Percentiles rank a stretch among this genome's conserved stretches.
These are phyloP conservation scores for Charina bottae DNA, from an alignment of 2,113 vertebrate genomes.

Conservation along the genomic window DNA sequence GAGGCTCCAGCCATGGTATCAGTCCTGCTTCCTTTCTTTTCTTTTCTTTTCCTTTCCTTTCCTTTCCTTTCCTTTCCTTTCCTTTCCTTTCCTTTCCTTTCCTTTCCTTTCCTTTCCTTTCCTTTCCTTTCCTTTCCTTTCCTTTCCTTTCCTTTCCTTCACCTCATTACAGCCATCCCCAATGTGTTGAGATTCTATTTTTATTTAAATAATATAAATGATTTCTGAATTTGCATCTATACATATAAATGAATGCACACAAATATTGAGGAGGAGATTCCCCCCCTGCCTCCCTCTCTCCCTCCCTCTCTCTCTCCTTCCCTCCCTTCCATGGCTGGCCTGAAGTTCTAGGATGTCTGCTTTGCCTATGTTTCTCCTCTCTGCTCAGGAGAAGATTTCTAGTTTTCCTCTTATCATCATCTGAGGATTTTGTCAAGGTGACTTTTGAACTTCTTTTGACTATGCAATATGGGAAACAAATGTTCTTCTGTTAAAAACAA, in stretches of 20 bases:
- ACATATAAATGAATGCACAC: background rate
- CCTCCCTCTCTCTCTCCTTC: background rate
- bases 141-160: background rate
- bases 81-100: background rate
- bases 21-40: background rate
- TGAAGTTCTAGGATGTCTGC: background rate
- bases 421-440: background rate
- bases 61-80: too few species aligned
- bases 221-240: background rate
- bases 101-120: too few species aligned
- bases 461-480: background rate
- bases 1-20: background rate
- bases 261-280: background rate
- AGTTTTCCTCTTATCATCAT: background rate
- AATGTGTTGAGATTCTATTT: background rate
- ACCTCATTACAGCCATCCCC: too few species aligned
- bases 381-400: background rate
- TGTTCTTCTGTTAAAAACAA: background rate
- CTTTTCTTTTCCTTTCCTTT: too few species aligned
- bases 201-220: background rate
- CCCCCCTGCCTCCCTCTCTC: background rate
- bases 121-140: too few species aligned
- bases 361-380: background rate
- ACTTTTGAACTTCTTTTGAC: background rate
- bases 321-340: background rate